Evolutionary conservation across 2,797 vertebrate genomes (phyloP), one percentile per base, ranked within the genome.

Genomic region (Hippocampus kuda): DNA sequence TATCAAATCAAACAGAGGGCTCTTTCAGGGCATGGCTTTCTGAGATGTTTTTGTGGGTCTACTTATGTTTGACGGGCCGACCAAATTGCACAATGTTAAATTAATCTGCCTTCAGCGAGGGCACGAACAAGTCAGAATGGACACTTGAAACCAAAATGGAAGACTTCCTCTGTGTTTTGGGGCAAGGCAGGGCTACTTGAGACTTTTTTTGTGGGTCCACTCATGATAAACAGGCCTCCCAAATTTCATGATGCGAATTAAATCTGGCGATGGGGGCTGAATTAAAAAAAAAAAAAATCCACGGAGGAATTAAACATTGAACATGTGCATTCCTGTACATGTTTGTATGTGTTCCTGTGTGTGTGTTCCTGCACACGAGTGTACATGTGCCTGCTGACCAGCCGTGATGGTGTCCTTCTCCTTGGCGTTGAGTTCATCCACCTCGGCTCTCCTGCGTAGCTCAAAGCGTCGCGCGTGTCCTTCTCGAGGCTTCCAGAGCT

Each of bases 321-420:
- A 38, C 34, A 38, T 38, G 34, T 7, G 34, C 34, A 38, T 38
- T 38, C 34, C 34, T 38, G 34, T 34, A 34, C 34, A 46, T 66
- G 61, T 68, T 10, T 73, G 42, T 65, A 22, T 67, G 60, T 74
- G 41, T 70, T 30, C 68, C 46, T 65, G 30, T 69, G 53, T 73
- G 57, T 78, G 41, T 72, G 57, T 65, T n/a, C 66, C 34, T 38
- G 34, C 34, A 3, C 34, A 38, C 34, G 26, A 70, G 7, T 65
- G 16, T 70, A 16, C 53, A 51, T 68, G 74, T 27, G 59, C 76
- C 15, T 67, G 44, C 93, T 92, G 84, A 98, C 96, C 96, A 89
- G 96, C 96, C 0, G 96, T 98, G 80, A 93, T 83, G 22, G 95
- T 98, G 76, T 98, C 96, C 86, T 94, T 93, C 0, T 98, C 96